phyloP scores from a whole-genome alignment of 2,113 vertebrate genomes.

The Ciconia maguari region DNA sequence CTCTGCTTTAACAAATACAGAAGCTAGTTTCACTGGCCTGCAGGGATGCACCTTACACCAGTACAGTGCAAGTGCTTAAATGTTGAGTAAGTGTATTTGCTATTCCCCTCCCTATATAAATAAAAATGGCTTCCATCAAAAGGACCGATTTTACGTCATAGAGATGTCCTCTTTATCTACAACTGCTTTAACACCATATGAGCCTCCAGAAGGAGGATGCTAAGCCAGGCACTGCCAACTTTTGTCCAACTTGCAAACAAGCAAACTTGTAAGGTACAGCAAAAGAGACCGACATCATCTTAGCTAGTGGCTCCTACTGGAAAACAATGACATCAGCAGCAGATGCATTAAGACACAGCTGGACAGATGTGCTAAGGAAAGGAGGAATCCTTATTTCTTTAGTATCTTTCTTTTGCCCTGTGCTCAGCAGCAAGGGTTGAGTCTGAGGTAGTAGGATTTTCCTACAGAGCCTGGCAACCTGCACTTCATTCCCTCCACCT shows the following conservation, averaged over 20 bases:
- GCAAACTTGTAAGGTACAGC: neutral
- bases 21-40: neutral
- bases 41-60: neutral
- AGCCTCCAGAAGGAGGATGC: neutral
- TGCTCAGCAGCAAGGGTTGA: neutral
- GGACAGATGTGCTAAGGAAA: neutral
- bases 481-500: neutral
- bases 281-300: neutral
- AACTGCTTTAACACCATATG: neutral
- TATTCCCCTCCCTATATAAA: neutral
- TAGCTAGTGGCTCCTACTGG: neutral
- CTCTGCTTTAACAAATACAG: neutral
- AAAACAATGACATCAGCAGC: neutral
- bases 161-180: neutral
- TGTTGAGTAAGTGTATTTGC: neutral
- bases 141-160: neutral
- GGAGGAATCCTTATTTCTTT: neutral
- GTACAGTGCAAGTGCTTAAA: neutral
- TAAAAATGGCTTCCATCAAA: neutral
- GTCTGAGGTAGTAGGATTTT: neutral
- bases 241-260: neutral
- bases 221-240: neutral
- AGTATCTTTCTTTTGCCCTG: neutral
- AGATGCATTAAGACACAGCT: neutral
- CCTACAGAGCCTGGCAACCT: neutral